Evolutionary conservation across 2,113 vertebrate genomes (phyloP).

Genomic region (Cepphus grylle): DNA sequence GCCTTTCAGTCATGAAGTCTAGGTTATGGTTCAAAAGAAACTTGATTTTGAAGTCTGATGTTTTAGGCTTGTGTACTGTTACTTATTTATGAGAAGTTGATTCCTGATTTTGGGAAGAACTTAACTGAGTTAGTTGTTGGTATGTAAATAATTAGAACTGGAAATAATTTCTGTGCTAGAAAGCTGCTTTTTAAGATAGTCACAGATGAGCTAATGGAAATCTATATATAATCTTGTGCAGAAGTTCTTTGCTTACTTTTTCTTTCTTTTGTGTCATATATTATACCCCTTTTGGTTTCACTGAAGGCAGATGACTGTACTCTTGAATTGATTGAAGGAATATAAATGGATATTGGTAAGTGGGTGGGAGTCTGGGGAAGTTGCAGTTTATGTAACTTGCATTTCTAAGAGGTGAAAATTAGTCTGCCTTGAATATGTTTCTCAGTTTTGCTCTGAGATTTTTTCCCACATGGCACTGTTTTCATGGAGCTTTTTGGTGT

Average conservation of each 20-base stretch:
- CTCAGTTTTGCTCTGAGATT: neutral
- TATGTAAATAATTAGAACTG: neutral
- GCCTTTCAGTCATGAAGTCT: neutral
- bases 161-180: neutral
- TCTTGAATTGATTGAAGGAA: neutral
- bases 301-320: neutral
- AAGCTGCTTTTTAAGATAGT: neutral
- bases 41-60: neutral
- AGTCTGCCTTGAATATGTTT: neutral
- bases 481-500: neutral
- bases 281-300: neutral
- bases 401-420: slow-evolving; percentile 4
- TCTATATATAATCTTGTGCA: neutral
- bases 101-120: neutral
- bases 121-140: neutral
- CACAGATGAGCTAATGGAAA: neutral
- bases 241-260: neutral
- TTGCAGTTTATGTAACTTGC: neutral
- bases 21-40: neutral
- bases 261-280: neutral
- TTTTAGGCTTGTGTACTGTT: neutral
- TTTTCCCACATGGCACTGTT: neutral
- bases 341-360: neutral
- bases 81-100: neutral
- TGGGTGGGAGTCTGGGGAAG: neutral